Base-by-base conservation (phyloP, 2,797 vertebrate genomes). In the Rachycentron canadum region DNA sequence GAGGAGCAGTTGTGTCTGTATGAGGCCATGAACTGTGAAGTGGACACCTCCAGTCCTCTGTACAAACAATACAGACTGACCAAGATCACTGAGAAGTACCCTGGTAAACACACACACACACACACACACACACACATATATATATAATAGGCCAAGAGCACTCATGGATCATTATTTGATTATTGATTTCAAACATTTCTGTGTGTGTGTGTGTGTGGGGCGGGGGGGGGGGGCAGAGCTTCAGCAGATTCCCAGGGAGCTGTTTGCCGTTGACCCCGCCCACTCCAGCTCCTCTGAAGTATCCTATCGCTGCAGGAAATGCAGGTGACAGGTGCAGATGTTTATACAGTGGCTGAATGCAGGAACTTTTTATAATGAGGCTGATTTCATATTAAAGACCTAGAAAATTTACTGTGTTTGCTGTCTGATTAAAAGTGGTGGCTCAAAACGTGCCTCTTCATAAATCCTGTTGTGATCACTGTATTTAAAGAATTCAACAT, bases 281-380 rank as follows among this genome's bases (percentile, higher is more conserved):
- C 92, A 94, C 78, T 94, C 89, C 76, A 83, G 73, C 23, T 92
- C 90, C 73, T 77, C 91, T 47, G 97, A 97, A 49, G 78, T 91
- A 80, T 93, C 97, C 73, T 99, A 97, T 85, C 96, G 96, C 81
- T 99, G 98, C 92, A 96, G 97, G 83, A 99, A 97, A 71, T 99
- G 98, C 96, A 97, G 98, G 98, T 98, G 92, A 87, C 73, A 57
- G 13, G 6, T 77, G 41, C 60, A 55, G 3, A 32, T 0, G 17
- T 69, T n/a, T 5, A 26, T 28, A 36, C 7, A 34, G 49, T 10
- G 13, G 7, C 32, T 45, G 41, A 71, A 58, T 41, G 7, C 21
- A 40, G 26, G 3, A n/a, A 40, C 2, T 32, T 5, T 47, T 36
- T 21, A 19, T 7, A 14, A 19, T 14, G 17, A 25, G 17, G 45